Base-by-base conservation (phyloP, 2,797 vertebrate genomes). In the Gadopsis bispinosus region DNA sequence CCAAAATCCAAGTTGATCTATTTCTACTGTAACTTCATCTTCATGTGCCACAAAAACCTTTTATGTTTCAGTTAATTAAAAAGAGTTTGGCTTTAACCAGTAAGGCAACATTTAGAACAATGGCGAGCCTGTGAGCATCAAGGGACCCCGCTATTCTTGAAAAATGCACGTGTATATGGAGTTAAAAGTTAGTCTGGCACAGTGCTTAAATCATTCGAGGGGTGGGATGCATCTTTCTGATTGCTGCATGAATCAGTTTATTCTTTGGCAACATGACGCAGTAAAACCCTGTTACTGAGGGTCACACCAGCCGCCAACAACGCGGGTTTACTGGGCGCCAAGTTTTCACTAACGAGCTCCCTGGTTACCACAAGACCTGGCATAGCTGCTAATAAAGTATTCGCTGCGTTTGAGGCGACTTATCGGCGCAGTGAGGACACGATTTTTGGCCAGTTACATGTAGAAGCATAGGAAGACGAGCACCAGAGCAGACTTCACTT, bases 311-410 rank as follows among this genome's bases (percentile, higher is more conserved):
- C 48, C 20, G 20, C 65, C 75, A 39, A 62, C 65, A 62, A 65
- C 66, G 75, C 33, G 45, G 20, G 66, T 81, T 61, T 4, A 19
- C 22, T 1, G 1, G 1, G 22, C 3, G 79, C 74, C 84, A 83
- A 53, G 60, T 79, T 85, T 73, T 80, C 72, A 66, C 79, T 82
- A 87, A 88, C 86, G 63, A 87, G 86, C 82, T 85, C 74, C 76
- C 84, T 33, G 43, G 63, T 77, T 58, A 55, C 60, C 69, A 45
- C n/a, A 5, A 47, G 80, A 77, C 59, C 45, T 72, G 85, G 73
- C 75, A 12, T 0, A 7, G 65, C 45, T 22, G 43, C 26, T 53
- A 31, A 65, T 68, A 10, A 73, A 66, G 66, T n/a, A 51, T 58
- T 35, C 31, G 50, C n/a, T 66, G 54, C 7, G 4, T 79, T 79